phyloP scores from a whole-genome alignment of 2,888 invertebrate species.

The Stomorhina lunata region DNA sequence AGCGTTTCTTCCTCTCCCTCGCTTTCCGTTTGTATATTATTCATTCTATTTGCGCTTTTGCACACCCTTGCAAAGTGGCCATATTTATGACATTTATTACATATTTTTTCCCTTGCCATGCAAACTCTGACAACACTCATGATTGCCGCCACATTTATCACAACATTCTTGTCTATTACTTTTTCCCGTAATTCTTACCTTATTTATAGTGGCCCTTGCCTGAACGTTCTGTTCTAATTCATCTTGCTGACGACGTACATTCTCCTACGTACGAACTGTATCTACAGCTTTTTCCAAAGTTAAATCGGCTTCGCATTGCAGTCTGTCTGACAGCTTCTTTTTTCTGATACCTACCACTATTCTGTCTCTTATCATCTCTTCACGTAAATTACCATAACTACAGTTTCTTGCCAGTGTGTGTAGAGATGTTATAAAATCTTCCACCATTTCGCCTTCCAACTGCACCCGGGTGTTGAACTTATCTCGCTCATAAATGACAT shows the following conservation, averaged over 20 bases:
- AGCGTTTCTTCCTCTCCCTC: constrained; percentile 2
- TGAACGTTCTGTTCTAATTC: not conserved
- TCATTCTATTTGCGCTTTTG: not conserved
- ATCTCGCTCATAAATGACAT: too few species aligned
- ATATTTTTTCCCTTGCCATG: not conserved
- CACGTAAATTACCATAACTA: constrained; percentile 26
- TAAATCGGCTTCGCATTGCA: constrained; percentile 39
- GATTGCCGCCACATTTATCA: not conserved
- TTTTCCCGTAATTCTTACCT: not conserved
- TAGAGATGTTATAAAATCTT: constrained; percentile 46
- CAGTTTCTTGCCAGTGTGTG: constrained; percentile 44
- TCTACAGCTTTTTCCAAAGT: constrained; percentile 6
- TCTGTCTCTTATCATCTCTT: constrained; percentile 44
- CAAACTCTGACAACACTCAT: not conserved
- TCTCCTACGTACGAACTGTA: not conserved
- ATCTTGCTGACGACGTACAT: not conserved
- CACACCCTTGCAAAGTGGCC: constrained; percentile 20
- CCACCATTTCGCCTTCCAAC: not conserved
- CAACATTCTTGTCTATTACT: not conserved
- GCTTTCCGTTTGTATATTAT: not conserved
- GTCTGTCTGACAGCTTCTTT: constrained; percentile 7
- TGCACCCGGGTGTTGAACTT: too few species aligned
- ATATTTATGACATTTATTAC: too few species aligned
- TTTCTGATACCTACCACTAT: constrained; percentile 32
- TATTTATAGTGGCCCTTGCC: not conserved